phyloP scores from a whole-genome alignment of 2,797 vertebrate species.

The Allobates femoralis region DNA sequence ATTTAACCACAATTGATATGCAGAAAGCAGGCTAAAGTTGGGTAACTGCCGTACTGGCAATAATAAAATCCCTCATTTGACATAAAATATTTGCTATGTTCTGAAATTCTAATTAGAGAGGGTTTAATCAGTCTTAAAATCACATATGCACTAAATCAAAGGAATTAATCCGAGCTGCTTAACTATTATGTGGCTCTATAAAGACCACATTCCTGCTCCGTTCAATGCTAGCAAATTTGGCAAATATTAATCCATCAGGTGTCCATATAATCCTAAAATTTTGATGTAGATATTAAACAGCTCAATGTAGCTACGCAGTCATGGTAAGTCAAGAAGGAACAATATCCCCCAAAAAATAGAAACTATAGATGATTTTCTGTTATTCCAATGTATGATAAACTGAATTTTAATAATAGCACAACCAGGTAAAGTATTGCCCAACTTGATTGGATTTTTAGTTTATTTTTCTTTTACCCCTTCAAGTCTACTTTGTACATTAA shows the following conservation, averaged over 20 bases:
- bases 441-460: background rate
- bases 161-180: constrained; percentile 15
- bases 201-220: background rate
- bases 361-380: background rate
- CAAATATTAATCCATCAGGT: constrained; percentile 42
- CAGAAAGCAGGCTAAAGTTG: constrained; percentile 12
- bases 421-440: background rate
- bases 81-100: constrained; percentile 35
- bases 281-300: constrained; percentile 26
- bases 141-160: constrained; percentile 50
- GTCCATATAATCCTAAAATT: background rate
- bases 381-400: background rate
- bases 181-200: constrained; percentile 4
- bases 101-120: constrained; percentile 46
- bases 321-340: background rate
- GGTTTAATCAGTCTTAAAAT: constrained; percentile 41
- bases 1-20: constrained; percentile 31
- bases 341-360: background rate
- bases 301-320: background rate
- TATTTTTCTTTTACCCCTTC: background rate
- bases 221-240: constrained; percentile 10
- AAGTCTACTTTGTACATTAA: background rate
- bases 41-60: constrained; percentile 26
- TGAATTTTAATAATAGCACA: background rate
- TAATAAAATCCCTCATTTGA: constrained; percentile 36